Base-by-base conservation (phyloP, 2,113 vertebrate species). In the Thunnus maccoyii region DNA sequence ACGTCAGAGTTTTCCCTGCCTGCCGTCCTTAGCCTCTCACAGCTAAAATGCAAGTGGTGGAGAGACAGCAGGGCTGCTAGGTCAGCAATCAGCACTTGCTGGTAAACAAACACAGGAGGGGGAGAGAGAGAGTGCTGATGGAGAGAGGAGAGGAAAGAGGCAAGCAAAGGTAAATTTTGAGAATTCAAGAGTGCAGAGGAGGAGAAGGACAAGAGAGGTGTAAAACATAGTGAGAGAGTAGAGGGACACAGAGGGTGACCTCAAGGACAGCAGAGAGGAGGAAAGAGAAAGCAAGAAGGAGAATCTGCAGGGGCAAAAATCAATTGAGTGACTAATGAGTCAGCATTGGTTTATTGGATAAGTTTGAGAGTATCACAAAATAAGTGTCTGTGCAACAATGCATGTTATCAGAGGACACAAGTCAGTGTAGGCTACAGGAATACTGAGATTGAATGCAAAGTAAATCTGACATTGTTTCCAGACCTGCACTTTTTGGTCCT, bases 71-170 rank as follows among this genome's bases (percentile, higher is more conserved):
- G 76, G 71, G 71, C 78, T 86, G 89, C 91, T 70, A 22, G 66
- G 87, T 93, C 90, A 89, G 91, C 87, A 83, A 56, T 88, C 76
- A 12, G 50, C 62, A 61, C 54, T 76, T n/a, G 0, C 27, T 16
- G 46, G 69, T 80, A 87, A 83, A 87, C 80, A 91, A 90, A 78
- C 48, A 8, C 51, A 48, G n/a, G 66, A 68, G 67, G 36, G 66
- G 52, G 47, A 71, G 65, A 67, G 41, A 22, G 2, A 68, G 71
- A n/a, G 62, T 30, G 71, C 57, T 64, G 70, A 80, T 76, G 78
- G 55, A 68, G 46, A 55, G 75, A 79, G 41, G 54, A 36, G 0
- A 50, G 57, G 20, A 61, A 46, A 44, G 63, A 60, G 46, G 72
- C 13, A 8, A 52, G 74, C 55, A 51, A 52, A 27, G 50, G 58